Conservation (phyloP, 2,113 vertebrate genomes). For the Delphinus delphis region DNA sequence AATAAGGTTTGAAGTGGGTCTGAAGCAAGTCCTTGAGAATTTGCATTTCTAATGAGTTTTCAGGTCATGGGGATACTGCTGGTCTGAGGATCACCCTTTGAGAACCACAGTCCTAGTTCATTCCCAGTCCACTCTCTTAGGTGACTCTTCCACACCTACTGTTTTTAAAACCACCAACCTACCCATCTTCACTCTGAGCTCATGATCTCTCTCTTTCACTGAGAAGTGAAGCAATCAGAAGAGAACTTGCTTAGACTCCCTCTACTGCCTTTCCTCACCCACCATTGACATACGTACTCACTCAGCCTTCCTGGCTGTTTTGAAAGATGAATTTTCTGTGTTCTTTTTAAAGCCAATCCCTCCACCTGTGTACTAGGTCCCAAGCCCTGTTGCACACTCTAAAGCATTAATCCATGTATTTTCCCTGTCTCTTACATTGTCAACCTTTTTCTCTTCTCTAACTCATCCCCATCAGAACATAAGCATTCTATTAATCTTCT, state of each 20-base stretch:
- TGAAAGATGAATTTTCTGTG: not conserved
- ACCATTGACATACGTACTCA: not conserved
- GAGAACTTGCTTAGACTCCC: not conserved
- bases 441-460: not conserved
- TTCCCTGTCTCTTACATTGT: not conserved
- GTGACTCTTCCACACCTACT: not conserved
- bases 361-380: not conserved
- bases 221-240: not conserved
- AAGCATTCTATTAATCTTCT: not conserved
- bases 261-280: not conserved
- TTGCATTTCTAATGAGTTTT: not conserved
- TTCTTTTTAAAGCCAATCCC: not conserved
- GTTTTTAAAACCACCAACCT: not conserved
- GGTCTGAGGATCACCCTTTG: not conserved
- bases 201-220: not conserved
- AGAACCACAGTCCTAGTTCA: not conserved
- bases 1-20: not conserved
- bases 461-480: not conserved
- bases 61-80: not conserved
- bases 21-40: not conserved
- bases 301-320: not conserved
- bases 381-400: not conserved
- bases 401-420: not conserved
- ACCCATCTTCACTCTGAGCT: not conserved
- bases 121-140: not conserved